Evolutionary conservation across 2,888 invertebrate genomes (phyloP).

Genomic region (Anagyrus pseudococci): DNA sequence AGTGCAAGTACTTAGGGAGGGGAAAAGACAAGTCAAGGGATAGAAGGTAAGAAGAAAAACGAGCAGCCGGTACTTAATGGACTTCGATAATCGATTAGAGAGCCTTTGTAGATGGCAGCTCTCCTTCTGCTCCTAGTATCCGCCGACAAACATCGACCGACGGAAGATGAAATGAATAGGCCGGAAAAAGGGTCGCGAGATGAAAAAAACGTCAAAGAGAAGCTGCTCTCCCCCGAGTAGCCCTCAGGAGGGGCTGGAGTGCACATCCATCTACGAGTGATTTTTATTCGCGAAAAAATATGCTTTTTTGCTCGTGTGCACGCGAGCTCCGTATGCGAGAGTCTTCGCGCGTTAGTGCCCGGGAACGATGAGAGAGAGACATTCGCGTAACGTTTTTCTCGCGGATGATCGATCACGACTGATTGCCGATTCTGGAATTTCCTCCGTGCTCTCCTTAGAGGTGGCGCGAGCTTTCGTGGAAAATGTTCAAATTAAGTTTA

Average conservation of each 20-base stretch:
- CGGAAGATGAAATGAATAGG: constrained; percentile 16
- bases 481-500: neutral
- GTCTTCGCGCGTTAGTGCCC: neutral
- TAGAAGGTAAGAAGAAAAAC: constrained; percentile 26
- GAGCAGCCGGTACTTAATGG: constrained; percentile 38
- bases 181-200: neutral
- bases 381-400: constrained; percentile 9
- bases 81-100: constrained; percentile 46
- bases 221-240: too few species aligned
- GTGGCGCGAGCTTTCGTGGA: neutral
- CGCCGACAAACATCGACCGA: constrained; percentile 2
- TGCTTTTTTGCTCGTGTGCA: neutral
- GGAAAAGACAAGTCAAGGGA: too few species aligned
- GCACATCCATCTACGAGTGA: neutral
- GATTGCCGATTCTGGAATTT: constrained; percentile 13
- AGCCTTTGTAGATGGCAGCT: constrained; percentile 17
- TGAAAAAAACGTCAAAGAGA: too few species aligned
- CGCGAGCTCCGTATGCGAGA: too few species aligned
- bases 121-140: constrained; percentile 11
- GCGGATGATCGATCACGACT: constrained; percentile 20
- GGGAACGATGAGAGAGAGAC: neutral
- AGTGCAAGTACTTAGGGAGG: too few species aligned
- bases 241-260: too few species aligned
- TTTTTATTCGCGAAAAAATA: neutral
- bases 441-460: neutral